phyloP scores from a whole-genome alignment of 2,888 invertebrate species.

The Myathropa florea region DNA sequence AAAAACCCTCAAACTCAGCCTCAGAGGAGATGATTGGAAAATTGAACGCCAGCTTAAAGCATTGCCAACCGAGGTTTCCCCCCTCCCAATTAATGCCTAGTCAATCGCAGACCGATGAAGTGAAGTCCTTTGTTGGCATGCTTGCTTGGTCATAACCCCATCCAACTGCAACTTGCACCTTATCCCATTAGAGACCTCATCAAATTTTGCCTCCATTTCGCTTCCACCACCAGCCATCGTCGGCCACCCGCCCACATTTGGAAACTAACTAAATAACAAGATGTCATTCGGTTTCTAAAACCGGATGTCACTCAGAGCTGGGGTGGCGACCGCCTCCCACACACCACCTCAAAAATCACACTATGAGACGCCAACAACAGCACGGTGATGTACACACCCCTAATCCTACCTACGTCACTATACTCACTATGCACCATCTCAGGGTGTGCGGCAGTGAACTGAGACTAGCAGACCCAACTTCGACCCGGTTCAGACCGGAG shows the following conservation, averaged over 20 bases:
- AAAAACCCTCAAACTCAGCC: no score
- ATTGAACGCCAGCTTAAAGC: no score
- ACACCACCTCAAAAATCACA: conserved; percentile 37
- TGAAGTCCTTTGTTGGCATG: no score
- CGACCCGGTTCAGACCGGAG: background rate
- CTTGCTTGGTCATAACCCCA: background rate
- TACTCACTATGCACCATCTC: conserved; percentile 24
- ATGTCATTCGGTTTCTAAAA: conserved; percentile 67
- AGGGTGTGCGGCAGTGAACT: conserved; percentile 27
- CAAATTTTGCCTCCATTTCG: conserved; percentile 27
- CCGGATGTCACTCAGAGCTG: conserved; percentile 63
- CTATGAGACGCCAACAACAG: conserved; percentile 47
- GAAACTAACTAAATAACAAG: conserved; percentile 70
- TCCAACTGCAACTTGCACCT: conserved; percentile 53
- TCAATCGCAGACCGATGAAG: no score
- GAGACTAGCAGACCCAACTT: background rate
- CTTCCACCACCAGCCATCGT: background rate
- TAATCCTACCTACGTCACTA: background rate
- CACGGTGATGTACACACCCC: conserved; percentile 31
- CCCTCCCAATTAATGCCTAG: no score
- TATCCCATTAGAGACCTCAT: conserved; percentile 64
- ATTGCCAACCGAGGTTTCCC: no score
- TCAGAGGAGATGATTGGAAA: no score
- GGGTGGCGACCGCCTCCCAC: conserved; percentile 30
- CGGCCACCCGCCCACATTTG: conserved; percentile 54